Evolutionary conservation across 2,888 invertebrate species (phyloP), one percentile per base, ranked within the genome.

Genomic region (Uropetala carovei): DNA sequence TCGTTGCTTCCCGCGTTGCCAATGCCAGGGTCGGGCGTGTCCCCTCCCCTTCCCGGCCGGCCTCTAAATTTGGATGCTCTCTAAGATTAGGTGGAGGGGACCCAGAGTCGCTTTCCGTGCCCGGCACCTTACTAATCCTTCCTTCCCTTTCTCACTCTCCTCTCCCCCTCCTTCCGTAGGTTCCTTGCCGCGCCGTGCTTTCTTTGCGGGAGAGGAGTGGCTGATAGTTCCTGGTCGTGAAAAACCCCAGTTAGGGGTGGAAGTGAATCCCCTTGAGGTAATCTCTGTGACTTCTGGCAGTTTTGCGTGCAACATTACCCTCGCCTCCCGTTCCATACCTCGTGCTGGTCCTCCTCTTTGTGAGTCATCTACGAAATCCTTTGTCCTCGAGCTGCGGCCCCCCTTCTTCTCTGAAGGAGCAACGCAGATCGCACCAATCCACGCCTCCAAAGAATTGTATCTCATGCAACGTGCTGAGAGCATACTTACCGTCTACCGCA

Each of bases 1-100:
- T 75, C 75, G 75, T 75, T 75, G 75, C 75, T 75, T 75, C 75
- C 75, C 75, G 75, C 75, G 75, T 75, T 75, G 75, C 75, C 75
- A 75, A 75, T 75, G 75, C 75, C 75, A 75, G 75, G 75, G 75
- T 75, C 75, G 75, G 75, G 22, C 75, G 75, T 75, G 75, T 22
- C 84, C 64, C 75, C 64, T 68, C 57, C 30, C 43, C 56, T 43
- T 4, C 75, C 75, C 43, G 18, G 43, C 64, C 64, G 18, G 64
- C 43, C 43, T 89, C 89, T 89, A 89, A 89, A 64, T 89, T 89
- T 89, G 89, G 89, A 43, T 18, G 43, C 64, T 68, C 89, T 89
- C 89, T 89, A 89, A 89, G 89, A 89, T 89, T 89, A 89, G 89
- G 59, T 64, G 86, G 30, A 30, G 43, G 56, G 60, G 43, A 60